phyloP scores from a whole-genome alignment of 2,888 invertebrate genomes.

The Lordiphosa fenestrarum region DNA sequence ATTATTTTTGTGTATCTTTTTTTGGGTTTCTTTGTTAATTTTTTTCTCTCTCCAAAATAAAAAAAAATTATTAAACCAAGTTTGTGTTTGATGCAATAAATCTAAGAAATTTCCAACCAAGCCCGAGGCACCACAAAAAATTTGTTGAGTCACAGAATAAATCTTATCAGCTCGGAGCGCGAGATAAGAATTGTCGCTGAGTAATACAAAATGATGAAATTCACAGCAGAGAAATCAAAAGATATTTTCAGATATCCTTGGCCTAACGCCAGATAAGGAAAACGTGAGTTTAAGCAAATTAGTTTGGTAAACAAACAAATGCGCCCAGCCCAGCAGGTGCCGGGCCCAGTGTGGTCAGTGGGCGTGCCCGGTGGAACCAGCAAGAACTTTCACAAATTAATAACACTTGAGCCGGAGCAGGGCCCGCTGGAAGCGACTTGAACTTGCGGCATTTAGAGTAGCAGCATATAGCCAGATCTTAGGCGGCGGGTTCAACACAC shows the following conservation, averaged over 20 bases:
- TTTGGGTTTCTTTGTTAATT: constrained; percentile 26
- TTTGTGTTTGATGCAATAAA: constrained; percentile 27
- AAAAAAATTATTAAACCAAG: constrained; percentile 51
- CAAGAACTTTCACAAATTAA: constrained; percentile 72
- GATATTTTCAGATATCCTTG: constrained; percentile 4
- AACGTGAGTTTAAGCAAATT: constrained; percentile 64
- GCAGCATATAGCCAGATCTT: constrained; percentile 5
- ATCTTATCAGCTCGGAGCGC: constrained; percentile 3
- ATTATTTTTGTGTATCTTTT: constrained; percentile 48
- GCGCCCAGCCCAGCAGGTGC: constrained; percentile 44
- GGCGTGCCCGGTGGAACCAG: constrained; percentile 47
- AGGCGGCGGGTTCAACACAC: constrained; percentile 42
- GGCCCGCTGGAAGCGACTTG: constrained; percentile 15
- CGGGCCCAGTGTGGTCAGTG: constrained; percentile 1
- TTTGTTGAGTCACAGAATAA: constrained; percentile 10
- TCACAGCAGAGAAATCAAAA: constrained; percentile 6
- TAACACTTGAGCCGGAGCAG: constrained; percentile 46
- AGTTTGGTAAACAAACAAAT: constrained; percentile 32
- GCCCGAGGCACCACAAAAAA: no score
- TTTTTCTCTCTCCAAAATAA: not conserved
- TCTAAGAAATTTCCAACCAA: constrained; percentile 2
- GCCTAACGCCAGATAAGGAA: constrained; percentile 19
- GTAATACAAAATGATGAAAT: constrained; percentile 9
- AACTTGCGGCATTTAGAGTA: constrained; percentile 23
- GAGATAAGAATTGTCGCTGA: constrained; percentile 11